These are phyloP conservation scores for Chaetogeoica ovagalla DNA, from an alignment of 2,888 invertebrate species.

Conservation along the genomic window DNA sequence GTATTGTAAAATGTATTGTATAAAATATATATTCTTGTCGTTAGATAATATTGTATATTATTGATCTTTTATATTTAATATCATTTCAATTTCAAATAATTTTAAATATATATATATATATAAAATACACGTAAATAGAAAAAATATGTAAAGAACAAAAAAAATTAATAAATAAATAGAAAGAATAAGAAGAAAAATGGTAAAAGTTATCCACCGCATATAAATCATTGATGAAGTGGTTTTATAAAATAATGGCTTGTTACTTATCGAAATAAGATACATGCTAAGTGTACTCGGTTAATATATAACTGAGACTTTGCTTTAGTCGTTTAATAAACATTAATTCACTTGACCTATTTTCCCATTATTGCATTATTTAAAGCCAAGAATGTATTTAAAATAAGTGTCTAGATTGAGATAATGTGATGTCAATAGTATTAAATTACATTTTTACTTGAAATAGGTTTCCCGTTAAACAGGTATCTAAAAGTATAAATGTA, in stretches of 20 bases:
- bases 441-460: slow-evolving; percentile 1
- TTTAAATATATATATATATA: background rate
- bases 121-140: background rate
- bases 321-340: slow-evolving; percentile 5
- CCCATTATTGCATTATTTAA: slow-evolving; percentile 11
- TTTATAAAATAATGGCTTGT: slow-evolving; percentile 22
- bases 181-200: background rate
- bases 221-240: slow-evolving; percentile 39
- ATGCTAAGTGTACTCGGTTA: background rate
- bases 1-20: too few relatives aligned
- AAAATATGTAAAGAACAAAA: background rate
- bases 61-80: background rate
- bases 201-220: background rate
- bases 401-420: slow-evolving; percentile 7
- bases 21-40: too few relatives aligned
- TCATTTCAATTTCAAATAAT: background rate
- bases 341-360: slow-evolving; percentile 37
- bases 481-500: too few relatives aligned
- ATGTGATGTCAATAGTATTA: slow-evolving; percentile 5
- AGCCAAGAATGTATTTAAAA: slow-evolving; percentile 5
- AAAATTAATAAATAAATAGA: background rate
- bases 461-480: too few relatives aligned
- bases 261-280: slow-evolving; percentile 39
- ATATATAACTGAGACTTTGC: slow-evolving; percentile 7
- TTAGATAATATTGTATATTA: too few relatives aligned